Percentiles rank a stretch among this genome's conserved stretches.
These are phyloP conservation scores for Gyrodactylus bullatarudis DNA, from an alignment of 1,140 invertebrate genomes.

Conservation along the genomic window DNA sequence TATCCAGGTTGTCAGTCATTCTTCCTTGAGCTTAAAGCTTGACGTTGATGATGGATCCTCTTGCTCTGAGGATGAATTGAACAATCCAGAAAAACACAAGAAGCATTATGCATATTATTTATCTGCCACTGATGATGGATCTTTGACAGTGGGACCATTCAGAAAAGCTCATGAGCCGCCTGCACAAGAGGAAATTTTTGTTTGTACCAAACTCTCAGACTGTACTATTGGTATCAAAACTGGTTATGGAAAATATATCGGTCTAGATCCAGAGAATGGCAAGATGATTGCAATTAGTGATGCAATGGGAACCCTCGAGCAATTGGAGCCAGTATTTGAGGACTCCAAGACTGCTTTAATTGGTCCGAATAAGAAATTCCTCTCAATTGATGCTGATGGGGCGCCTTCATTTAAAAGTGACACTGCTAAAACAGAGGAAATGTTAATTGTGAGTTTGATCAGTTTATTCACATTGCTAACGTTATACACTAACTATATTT, in stretches of 20 bases:
- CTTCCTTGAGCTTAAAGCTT: not conserved
- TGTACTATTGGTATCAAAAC: constrained; percentile 11
- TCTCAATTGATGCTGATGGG: not conserved
- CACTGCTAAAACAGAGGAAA: not conserved
- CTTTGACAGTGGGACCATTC: constrained; percentile 11
- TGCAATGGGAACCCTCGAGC: constrained; percentile 10
- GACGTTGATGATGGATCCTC: not conserved
- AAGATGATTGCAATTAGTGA: constrained; percentile 11
- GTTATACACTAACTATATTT: no score
- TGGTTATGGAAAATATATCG: constrained; percentile 12
- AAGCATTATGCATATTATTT: constrained; percentile 9
- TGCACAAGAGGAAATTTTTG: constrained; percentile 11
- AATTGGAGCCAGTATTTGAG: constrained; percentile 10
- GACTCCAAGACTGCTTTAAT: constrained; percentile 7
- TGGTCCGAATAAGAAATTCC: not conserved
- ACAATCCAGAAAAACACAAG: not conserved
- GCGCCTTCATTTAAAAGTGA: not conserved
- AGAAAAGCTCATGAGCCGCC: constrained; percentile 10
- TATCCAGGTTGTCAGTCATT: not conserved
- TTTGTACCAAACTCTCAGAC: constrained; percentile 10
- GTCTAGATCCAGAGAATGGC: constrained; percentile 10
- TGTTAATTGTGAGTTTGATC: not conserved
- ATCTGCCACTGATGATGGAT: constrained; percentile 11
- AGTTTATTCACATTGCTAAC: no score
- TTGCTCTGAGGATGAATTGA: not conserved